A percentile compares a stretch with the other conserved stretches of the same genome.
Conservation (phyloP, 2,888 invertebrate species). For the Lepidochrysops patricia region DNA sequence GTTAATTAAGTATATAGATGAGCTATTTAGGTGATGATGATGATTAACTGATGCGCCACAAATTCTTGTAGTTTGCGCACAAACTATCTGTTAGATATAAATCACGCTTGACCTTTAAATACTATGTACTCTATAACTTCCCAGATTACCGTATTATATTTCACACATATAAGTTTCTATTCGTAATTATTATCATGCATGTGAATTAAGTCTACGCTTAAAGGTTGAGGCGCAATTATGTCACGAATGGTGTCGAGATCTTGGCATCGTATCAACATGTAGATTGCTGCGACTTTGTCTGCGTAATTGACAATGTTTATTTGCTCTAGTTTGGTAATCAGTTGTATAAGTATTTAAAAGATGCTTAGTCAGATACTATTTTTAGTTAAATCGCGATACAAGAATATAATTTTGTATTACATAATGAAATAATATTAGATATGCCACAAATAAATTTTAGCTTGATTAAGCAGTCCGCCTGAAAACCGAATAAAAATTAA, state of each 20-base stretch:
- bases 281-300: background rate
- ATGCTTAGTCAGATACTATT: no score
- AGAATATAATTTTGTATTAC: no score
- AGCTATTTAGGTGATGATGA: conserved; percentile 52
- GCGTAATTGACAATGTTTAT: background rate
- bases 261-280: background rate
- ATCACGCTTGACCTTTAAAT: background rate
- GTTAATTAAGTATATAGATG: no score
- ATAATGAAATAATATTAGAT: no score
- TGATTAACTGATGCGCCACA: conserved; percentile 17
- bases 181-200: conserved; percentile 15
- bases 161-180: background rate
- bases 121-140: background rate
- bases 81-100: background rate
- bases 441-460: no score
- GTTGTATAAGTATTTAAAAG: no score
- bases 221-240: conserved; percentile 10
- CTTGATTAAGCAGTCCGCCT: no score
- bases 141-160: background rate
- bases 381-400: no score
- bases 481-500: no score
- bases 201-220: background rate
- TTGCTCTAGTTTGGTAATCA: background rate
- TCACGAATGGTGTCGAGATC: conserved; percentile 5
- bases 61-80: background rate